phyloP scores from a whole-genome alignment of 2,113 vertebrate genomes.

The Rhizomys pruinosus region DNA sequence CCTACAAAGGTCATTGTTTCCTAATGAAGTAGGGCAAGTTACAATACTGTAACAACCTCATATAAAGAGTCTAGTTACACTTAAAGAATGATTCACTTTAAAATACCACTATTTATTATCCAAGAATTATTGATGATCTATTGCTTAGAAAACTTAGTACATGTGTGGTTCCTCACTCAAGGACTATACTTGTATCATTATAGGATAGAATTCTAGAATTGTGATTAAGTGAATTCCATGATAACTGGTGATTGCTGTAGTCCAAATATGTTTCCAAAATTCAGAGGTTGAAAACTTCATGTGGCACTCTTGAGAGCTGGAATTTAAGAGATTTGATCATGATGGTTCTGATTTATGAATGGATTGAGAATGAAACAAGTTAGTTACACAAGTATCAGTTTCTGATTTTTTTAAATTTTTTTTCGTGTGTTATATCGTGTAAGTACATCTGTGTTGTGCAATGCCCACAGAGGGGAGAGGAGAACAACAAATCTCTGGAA shows the following conservation, averaged over 20 bases:
- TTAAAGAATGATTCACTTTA: not conserved
- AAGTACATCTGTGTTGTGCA: no score
- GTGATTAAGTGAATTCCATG: not conserved
- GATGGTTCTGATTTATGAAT: not conserved
- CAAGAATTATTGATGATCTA: not conserved
- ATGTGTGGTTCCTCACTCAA: not conserved
- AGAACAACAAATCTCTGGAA: no score
- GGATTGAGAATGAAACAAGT: no score
- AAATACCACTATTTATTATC: not conserved
- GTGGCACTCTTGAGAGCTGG: not conserved
- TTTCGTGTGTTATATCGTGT: no score
- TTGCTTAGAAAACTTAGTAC: not conserved
- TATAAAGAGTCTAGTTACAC: not conserved
- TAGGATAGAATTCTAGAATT: not conserved
- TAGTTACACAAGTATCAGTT: not conserved
- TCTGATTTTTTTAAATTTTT: no score
- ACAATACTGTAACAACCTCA: slow-evolving; percentile 4
- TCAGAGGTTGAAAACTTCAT: not conserved
- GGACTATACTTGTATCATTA: not conserved
- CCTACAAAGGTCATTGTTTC: not conserved
- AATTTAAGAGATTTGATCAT: not conserved
- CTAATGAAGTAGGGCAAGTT: not conserved
- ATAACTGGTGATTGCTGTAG: not conserved
- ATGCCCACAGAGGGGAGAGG: no score
- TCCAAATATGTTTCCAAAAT: not conserved